Base-by-base conservation (phyloP, 1,140 invertebrate species). In the Trichoplusia ni region DNA sequence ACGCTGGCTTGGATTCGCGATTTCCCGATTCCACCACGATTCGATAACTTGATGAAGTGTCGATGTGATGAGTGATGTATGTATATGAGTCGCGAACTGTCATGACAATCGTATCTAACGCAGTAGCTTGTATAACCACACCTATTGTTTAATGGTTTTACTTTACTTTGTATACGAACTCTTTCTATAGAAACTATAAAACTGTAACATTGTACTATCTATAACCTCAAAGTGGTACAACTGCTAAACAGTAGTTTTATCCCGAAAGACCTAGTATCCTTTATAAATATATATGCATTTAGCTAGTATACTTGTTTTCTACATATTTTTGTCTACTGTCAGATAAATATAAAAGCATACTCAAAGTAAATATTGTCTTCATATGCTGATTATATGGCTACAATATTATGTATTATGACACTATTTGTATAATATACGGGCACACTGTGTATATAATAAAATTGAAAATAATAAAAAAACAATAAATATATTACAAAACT, bases 261-360 rank as follows among this genome's bases (percentile, higher is more conserved):
- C 44, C 38, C 38, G 42, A 40, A n/a, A 31, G 14, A 44, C 42
- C 42, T 47, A 60, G 9, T 60, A 56, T 68, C 64, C 33, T 53
- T 71, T 63, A 62, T 25, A 64, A 68, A 66, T 65, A 61, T 54
- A 70, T 70, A 72, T 59, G 67, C 73, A 76, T 23, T 73, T 75
- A 76, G 73, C 81, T 86, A 83, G 72, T 69, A 54, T 80, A 77
- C 58, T 81, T 64, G 33, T 75, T 70, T 75, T 80, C 82, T 79
- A 83, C 79, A 64, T 65, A 69, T 65, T 78, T 68, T 80, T 64
- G 56, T 81, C 85, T 86, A 89, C 84, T 69, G 71, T 81, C 74
- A 68, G 61, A 82, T 82, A 83, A 76, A 71, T 82, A 85, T 81
- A 85, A 77, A 89, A 90, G 87, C 87, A 82, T 86, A 86, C 79